Evolutionary conservation across 2,113 vertebrate species (phyloP).

Genomic region (Heterocephalus glaber): DNA sequence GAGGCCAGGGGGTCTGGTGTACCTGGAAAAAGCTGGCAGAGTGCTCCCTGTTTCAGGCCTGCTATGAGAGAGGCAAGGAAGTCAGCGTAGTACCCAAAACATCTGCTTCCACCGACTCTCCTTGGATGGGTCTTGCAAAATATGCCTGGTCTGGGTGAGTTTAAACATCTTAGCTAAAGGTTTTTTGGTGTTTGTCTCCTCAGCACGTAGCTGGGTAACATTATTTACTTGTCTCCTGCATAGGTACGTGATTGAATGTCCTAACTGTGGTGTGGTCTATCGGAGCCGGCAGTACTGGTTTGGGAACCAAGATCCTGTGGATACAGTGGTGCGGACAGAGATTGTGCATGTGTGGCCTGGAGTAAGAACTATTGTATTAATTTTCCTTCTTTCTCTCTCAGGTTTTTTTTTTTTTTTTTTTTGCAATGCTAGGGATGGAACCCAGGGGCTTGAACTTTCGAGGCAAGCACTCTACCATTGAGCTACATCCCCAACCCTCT

Average conservation of each 20-base stretch:
- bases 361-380: conserved; percentile 85
- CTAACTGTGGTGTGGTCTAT: conserved; percentile 97
- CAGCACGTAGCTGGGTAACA: conserved; percentile 10
- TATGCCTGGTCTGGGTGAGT: conserved; percentile 99
- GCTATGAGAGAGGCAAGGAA: conserved; percentile 97
- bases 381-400: neutral
- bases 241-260: conserved; percentile 98
- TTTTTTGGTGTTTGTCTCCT: neutral
- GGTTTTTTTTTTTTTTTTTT: neutral
- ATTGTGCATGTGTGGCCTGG: conserved; percentile 99
- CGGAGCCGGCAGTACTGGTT: conserved; percentile 99
- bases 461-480: neutral
- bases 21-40: conserved; percentile 26
- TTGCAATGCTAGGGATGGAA: neutral
- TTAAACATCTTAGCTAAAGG: neutral
- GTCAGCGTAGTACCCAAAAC: conserved; percentile 99
- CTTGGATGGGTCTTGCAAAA: conserved; percentile 97
- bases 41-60: conserved; percentile 87
- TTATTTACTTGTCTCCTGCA: neutral
- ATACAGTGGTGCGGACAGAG: conserved; percentile 98
- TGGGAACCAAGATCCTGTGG: conserved; percentile 99
- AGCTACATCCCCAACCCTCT: neutral
- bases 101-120: conserved; percentile 98
- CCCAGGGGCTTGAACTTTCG: neutral
- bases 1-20: neutral